Base-by-base conservation (phyloP, 2,113 vertebrate genomes). In the Sceloporus tristichus region DNA sequence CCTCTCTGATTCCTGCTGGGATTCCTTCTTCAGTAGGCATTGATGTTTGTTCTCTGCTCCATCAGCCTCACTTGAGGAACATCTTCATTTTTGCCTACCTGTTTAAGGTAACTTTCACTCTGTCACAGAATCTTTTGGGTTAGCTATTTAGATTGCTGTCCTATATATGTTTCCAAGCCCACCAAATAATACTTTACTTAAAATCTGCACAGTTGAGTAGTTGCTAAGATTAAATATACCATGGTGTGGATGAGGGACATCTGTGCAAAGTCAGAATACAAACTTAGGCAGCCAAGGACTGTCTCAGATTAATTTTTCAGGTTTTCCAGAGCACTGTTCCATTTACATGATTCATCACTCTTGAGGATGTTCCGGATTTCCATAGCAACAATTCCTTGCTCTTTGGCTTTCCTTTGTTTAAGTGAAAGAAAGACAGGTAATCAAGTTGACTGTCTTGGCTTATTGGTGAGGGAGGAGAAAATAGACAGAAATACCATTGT, bases 281-380 rank as follows among this genome's bases (percentile, higher is more conserved):
- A n/a, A 53, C 2, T 34, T 34, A n/a, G 70, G 68, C 29, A 54
- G n/a, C 29, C 56, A 77, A 80, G 70, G n/a, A 80, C 38, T 66
- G 73, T 54, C 9, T 84, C 82, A 59, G 71, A 56, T 76, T 65
- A 87, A 54, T 86, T 34, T 73, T 82, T 82, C 54, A 82, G 7
- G 38, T 84, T 59, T 77, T 84, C 53, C 25, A 79, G 53, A 53
- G 48, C 42, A 42, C 21, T 48, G 1, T 85, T 65, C 56, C 56
- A 77, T 85, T 66, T 81, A 81, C 40, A 25, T 9, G 21, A 71
- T 71, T 1, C 27, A 23, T 73, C 53, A 42, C 13, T 79, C 5
- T 18, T 79, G 54, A 65, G 38, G 40, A 9, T 65, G 27, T 19
- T 18, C 27, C 73, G 29, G 14, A 85, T 85, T 80, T 56, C 54